phyloP scores from a whole-genome alignment of 2,113 vertebrate genomes.

The Erythrolamprus reginae region DNA sequence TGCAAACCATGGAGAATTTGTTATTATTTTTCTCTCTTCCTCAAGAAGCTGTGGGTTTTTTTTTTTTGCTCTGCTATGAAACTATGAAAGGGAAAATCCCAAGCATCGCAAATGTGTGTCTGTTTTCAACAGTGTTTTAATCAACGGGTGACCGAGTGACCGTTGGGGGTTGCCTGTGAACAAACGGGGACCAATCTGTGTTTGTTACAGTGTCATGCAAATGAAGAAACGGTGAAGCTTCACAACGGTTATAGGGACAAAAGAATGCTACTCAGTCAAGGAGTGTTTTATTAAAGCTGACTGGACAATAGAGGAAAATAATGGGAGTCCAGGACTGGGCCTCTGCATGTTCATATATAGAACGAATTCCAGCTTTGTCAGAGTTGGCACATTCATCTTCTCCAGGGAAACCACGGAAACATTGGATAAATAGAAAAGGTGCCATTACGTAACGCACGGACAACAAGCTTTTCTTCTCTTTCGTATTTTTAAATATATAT shows the following conservation, averaged over 20 bases:
- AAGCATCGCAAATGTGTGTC: slow-evolving; percentile 24
- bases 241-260: background rate
- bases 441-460: background rate
- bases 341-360: slow-evolving; percentile 8
- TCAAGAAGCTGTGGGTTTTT: background rate
- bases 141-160: background rate
- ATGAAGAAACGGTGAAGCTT: background rate
- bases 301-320: slow-evolving; percentile 10
- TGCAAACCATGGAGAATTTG: background rate
- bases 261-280: accelerated
- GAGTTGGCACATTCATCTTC: background rate
- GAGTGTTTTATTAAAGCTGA: slow-evolving; percentile 1
- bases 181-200: background rate
- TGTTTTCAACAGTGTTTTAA: slow-evolving; percentile 33
- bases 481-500: background rate
- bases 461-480: background rate
- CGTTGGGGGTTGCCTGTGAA: slow-evolving; percentile 15
- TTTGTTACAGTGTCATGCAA: background rate
- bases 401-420: slow-evolving; percentile 12
- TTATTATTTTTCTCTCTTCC: background rate
- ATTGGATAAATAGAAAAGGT: slow-evolving; percentile 46
- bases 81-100: slow-evolving; percentile 49
- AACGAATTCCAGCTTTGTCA: slow-evolving; percentile 19
- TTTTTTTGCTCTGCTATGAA: slow-evolving; percentile 36
- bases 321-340: background rate